Base-by-base conservation (phyloP, 2,797 vertebrate genomes). In the Podarcis siculus region DNA sequence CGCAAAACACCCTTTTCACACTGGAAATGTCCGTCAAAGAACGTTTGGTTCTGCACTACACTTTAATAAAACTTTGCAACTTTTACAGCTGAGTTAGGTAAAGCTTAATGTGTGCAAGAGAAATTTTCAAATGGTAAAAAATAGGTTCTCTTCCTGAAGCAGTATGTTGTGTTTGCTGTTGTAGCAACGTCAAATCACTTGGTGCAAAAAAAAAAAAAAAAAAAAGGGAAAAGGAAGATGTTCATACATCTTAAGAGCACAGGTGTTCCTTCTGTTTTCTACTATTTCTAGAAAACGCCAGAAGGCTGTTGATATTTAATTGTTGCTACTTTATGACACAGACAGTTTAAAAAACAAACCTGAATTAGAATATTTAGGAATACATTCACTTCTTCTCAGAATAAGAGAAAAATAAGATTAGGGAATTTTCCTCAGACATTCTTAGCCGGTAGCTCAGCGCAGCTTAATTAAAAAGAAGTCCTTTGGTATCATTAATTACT, bases 401-500 rank as follows among this genome's bases (percentile, higher is more conserved):
- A 85, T 93, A 89, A 42, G 69, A 89, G 87, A 90, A 79, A 90
- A 86, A 92, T 91, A 93, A 69, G 90, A 83, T 95, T 95, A 91
- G 66, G n/a, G 83, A 83, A 80, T 89, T 82, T 92, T 87, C 89
- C 87, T 94, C 87, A 87, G 90, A 78, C 89, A 89, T 76, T 92
- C 86, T 94, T 95, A 95, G 86, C 84, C 84, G 32, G 87, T 95
- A 93, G 80, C 85, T 95, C 82, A 76, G 37, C 92, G 49, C 92
- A 94, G 93, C 45, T 89, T 95, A 94, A 83, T 76, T 91, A 78
- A 93, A 93, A 71, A 72, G 71, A 90, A 88, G 89, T 1, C 49
- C 10, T 92, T 55, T 92, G 85, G 80, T 93, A 69, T 91, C 82
- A 85, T 87, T 94, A 90, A 87, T 79, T 93, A 3, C 93, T 95